Evolutionary conservation across 2,797 vertebrate genomes (phyloP).

Genomic region (Chiloscyllium punctatum): DNA sequence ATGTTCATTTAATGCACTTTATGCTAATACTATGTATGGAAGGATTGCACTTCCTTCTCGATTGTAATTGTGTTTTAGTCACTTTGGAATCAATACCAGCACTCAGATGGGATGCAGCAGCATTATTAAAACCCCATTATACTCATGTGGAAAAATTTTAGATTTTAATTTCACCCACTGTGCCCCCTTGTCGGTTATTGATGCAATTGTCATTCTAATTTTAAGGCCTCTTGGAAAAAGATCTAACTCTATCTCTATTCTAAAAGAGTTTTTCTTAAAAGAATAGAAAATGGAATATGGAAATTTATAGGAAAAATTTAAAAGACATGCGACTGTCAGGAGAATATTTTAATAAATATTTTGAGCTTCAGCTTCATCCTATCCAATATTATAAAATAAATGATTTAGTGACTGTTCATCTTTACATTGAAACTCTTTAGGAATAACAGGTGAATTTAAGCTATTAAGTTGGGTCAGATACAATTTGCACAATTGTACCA

Average conservation of each 20-base stretch:
- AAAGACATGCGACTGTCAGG: background rate
- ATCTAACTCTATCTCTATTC: background rate
- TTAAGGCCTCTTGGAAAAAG: background rate
- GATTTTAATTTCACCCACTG: conserved; percentile 4
- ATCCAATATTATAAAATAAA: background rate
- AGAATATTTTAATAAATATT: background rate
- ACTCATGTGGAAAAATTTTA: background rate
- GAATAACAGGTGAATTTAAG: background rate
- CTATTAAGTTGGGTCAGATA: too few relatives aligned
- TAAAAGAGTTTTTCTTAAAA: background rate
- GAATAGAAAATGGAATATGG: background rate
- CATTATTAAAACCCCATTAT: background rate
- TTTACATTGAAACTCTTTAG: background rate
- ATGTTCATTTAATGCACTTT: conserved; percentile 38
- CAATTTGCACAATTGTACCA: background rate
- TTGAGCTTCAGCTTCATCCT: background rate
- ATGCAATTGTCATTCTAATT: conserved; percentile 21
- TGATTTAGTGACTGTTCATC: too few relatives aligned
- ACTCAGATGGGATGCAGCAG: background rate
- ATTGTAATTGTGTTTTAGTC: background rate
- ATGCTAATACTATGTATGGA: background rate
- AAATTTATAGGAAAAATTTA: background rate
- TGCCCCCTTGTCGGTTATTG: background rate
- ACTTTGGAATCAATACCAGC: background rate
- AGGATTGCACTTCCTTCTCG: background rate